Base-by-base conservation (phyloP, 2,113 vertebrate species). In the Casuarius casuarius region DNA sequence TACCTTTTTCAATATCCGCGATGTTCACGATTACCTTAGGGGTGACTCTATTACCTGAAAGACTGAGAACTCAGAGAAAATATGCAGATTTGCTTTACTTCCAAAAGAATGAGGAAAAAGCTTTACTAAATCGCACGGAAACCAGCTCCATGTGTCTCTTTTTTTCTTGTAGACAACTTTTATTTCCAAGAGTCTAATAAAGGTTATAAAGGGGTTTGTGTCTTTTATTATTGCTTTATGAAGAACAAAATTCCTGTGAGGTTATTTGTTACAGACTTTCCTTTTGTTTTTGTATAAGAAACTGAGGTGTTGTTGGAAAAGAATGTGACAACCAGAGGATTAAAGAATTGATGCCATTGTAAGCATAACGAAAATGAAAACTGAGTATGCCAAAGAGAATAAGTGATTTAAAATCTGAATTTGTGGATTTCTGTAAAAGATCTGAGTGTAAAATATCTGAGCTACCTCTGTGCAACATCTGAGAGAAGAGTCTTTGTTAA, bases 401-500 rank as follows among this genome's bases (percentile, higher is more conserved):
- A 87, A 81, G 40, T 26, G 19, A 67, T 56, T 65, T 65, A 75
- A 94, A 92, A 87, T 72, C 78, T 44, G 40, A 76, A 77, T 82
- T 87, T 75, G 42, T 87, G n/a, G 12, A 79, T 75, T 92, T 82
- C 68, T 88, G 87, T 89, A 73, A 67, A 12, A 6, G 48, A 78
- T 48, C 44, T 77, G 35, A 63, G 29, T 7, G 44, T 84, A 87
- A 91, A 89, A 91, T 89, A 91, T 46, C 49, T 81, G 85, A 83
- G 67, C 48, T 83, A 44, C 87, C 49, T 95, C 71, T 87, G 58
- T 49, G 35, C 92, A 92, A 59, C 77, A 78, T 84, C 89, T 86
- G 89, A 88, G 68, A 56, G 31, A 59, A 22, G 33, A 16, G 12
- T 70, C 51, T 92, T 94, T 84, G n/a, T 83, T 78, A 15, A 75